Percentiles rank a stretch among this genome's conserved stretches.
Evolutionary conservation across 2,888 invertebrate genomes (phyloP).

Genomic region (Ashinkailepas kermadecensis): DNA sequence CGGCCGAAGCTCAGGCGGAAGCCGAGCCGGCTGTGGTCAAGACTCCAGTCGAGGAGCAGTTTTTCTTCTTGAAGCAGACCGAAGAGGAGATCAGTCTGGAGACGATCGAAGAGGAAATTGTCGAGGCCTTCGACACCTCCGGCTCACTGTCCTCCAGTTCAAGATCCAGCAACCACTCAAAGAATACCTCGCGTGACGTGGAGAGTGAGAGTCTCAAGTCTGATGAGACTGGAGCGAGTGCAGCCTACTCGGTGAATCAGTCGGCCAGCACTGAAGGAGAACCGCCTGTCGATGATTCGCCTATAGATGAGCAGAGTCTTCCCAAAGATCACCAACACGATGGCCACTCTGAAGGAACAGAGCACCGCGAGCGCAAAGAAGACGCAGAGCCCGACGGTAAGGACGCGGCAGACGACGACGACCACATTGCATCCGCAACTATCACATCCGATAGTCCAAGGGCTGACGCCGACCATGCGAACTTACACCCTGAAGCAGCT

Average conservation of each 20-base stretch:
- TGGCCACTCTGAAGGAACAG: no score
- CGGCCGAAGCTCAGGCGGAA: background rate
- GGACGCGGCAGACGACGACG: no score
- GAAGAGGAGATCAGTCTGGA: background rate
- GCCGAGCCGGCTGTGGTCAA: background rate
- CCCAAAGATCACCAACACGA: no score
- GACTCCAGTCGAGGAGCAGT: background rate
- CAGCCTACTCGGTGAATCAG: background rate
- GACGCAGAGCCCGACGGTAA: no score
- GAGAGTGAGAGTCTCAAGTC: background rate
- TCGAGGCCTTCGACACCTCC: background rate
- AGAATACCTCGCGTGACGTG: slow-evolving; percentile 3
- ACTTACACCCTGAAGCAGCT: no score
- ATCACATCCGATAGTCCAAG: no score
- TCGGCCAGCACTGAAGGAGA: background rate
- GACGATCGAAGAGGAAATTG: slow-evolving; percentile 1
- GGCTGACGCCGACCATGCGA: no score
- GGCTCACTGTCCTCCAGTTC: background rate
- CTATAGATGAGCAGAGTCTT: background rate
- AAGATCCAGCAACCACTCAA: background rate
- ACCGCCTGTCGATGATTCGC: background rate
- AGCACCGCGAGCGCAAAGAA: no score
- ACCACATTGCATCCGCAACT: no score
- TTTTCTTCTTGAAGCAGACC: background rate
- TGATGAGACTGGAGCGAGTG: background rate